These are phyloP conservation scores for Alectoris magna DNA, from an alignment of 2,797 vertebrate species.

Conservation along the genomic window DNA sequence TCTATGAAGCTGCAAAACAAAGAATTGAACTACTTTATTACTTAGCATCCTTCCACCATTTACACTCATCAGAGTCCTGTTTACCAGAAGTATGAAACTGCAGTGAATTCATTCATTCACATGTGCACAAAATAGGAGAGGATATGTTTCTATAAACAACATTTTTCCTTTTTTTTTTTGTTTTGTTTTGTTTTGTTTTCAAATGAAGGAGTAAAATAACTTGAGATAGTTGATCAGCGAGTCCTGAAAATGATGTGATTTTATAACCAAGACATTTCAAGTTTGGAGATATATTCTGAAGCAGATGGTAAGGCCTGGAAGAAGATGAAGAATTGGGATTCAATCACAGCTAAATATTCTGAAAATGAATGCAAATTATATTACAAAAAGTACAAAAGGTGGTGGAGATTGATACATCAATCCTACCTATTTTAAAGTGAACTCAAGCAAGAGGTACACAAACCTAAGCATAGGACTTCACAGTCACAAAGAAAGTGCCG, in stretches of 20 bases:
- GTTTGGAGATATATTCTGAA: constrained; percentile 20
- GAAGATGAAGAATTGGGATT: constrained; percentile 5
- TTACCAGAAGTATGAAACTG: neutral
- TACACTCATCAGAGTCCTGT: neutral
- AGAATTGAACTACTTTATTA: neutral
- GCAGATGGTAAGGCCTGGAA: constrained; percentile 33
- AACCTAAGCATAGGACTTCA: neutral
- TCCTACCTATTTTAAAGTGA: neutral
- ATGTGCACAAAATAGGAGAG: neutral
- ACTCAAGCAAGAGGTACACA: neutral
- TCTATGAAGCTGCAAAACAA: neutral
- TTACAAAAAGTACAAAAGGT: neutral
- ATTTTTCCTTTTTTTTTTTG: fast-evolving
- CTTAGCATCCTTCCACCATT: neutral
- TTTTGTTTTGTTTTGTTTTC: neutral
- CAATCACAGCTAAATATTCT: constrained; percentile 16
- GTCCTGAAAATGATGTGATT: neutral
- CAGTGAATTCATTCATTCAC: neutral
- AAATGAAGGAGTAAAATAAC: neutral
- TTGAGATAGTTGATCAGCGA: neutral
- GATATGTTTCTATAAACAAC: neutral
- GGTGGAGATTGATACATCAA: neutral
- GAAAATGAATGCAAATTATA: neutral
- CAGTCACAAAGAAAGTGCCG: neutral
- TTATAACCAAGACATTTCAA: neutral